A percentile compares a stretch with the other conserved stretches of the same genome.
These are phyloP conservation scores for Avahi laniger DNA, from an alignment of 2,797 vertebrate genomes.

Conservation along the genomic window DNA sequence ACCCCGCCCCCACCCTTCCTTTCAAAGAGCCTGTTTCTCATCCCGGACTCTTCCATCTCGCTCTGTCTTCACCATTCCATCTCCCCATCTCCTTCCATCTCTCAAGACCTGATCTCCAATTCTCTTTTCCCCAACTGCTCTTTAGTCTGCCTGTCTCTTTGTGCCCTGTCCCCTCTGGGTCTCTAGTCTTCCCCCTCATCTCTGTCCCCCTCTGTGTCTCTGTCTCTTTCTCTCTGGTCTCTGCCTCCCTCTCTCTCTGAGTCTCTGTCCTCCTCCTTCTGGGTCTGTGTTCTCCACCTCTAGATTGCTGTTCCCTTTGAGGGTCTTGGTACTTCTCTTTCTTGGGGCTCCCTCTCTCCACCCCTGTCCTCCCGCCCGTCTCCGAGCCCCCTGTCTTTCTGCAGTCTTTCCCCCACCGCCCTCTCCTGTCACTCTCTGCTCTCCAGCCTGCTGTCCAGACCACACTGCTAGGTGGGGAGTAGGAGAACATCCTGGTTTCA, in stretches of 20 bases:
- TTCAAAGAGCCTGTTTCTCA: not conserved
- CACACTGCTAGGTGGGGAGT: not conserved
- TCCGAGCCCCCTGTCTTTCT: not conserved
- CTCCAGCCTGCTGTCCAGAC: not conserved
- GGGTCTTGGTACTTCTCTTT: not conserved
- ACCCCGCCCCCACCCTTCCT: not conserved
- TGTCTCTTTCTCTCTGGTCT: too few relatives aligned
- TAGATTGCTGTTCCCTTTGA: not conserved
- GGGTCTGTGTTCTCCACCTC: too few relatives aligned
- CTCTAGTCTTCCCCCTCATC: not conserved
- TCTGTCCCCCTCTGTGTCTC: not conserved
- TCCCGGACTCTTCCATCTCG: not conserved
- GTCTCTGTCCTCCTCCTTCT: not conserved
- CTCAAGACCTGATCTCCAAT: not conserved
- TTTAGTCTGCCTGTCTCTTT: not conserved
- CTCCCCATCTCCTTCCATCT: fast-evolving
- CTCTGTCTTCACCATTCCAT: not conserved
- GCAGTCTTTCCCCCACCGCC: not conserved
- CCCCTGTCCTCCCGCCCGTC: not conserved
- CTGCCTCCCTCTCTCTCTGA: not conserved
- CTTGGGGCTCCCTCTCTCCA: not conserved
- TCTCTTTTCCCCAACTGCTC: not conserved
- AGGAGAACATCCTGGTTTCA: not conserved
- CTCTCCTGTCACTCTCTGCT: not conserved
- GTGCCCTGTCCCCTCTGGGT: conserved; percentile 57